phyloP scores from a whole-genome alignment of 2,797 vertebrate genomes.

The Urosaurus nigricauda region DNA sequence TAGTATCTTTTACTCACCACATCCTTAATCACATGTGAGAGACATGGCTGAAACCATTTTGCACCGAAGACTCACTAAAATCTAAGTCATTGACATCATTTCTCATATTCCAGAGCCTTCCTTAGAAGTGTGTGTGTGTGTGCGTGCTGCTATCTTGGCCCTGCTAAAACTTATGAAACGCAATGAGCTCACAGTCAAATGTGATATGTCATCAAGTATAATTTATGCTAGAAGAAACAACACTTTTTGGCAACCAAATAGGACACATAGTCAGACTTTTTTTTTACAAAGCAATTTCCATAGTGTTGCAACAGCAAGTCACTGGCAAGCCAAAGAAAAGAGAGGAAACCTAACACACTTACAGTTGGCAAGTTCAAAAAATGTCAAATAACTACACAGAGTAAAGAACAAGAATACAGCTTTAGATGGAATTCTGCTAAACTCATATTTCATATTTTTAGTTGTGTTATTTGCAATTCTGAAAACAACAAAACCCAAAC shows the following conservation, averaged over 20 bases:
- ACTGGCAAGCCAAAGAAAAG: slow-evolving; percentile 20
- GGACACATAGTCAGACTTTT: not conserved
- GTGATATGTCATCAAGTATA: not conserved
- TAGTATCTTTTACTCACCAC: not conserved
- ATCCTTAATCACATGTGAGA: not conserved
- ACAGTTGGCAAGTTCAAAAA: not conserved
- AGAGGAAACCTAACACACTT: not conserved
- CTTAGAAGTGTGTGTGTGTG: not conserved
- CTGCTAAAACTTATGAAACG: not conserved
- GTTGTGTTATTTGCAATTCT: not conserved
- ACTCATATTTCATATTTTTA: slow-evolving; percentile 23
- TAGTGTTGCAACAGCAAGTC: not conserved
- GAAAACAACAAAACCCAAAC: slow-evolving; percentile 25
- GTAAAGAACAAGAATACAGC: not conserved
- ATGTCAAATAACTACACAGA: accelerated
- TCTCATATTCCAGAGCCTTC: accelerated
- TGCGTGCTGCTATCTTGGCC: not conserved
- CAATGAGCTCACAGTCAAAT: not conserved
- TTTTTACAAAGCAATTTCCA: slow-evolving; percentile 25
- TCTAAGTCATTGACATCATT: not conserved
- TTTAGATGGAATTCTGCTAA: not conserved
- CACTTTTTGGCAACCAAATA: not conserved
- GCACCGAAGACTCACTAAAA: not conserved
- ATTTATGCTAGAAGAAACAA: not conserved
- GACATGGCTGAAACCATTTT: not conserved